Base-by-base conservation (phyloP, 1,140 invertebrate species). In the Penaeus chinensis region DNA sequence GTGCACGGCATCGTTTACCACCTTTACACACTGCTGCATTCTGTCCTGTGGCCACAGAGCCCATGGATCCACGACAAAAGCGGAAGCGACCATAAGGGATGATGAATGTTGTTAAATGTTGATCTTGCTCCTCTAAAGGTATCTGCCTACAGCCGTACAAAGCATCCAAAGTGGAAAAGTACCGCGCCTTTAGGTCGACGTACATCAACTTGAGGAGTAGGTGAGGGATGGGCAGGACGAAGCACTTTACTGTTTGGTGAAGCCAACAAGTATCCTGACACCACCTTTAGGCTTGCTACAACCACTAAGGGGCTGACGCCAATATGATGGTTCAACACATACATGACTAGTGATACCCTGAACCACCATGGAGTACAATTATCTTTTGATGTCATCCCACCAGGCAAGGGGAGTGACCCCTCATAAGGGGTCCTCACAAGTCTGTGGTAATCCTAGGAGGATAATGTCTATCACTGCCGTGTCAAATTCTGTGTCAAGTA, bases 141-240 rank as follows among this genome's bases (percentile, higher is more conserved):
- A 81, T 81, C 79, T 81, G 22, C 65, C 13, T 5, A 66, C 13
- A 66, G 7, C 79, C 79, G n/a, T 60, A 81, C 24, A 66, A 66
- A 27, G 65, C 65, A 66, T 66, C 65, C 24, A 27, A 20, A 5
- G 65, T 66, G 13, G 65, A 22, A 13, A 66, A 66, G 13, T 66
- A 66, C 65, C 13, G 20, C 24, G 13, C 65, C 65, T 66, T 66
- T 66, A 13, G 24, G 24, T 66, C 13, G 3, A 54, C 65, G 13
- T 20, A 5, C 13, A 27, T 3, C 24, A 27, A 13, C 65, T 4
- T 22, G 24, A 22, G 65, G 65, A 5, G 65, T 27, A 5, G 24
- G 65, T 66, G 3, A 66, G 3, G 3, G 42, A 10, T 47, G 42
- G 42, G 42, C 42, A 47, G 42, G 42, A 10, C 42, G 42, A 10